Conservation (phyloP, 2,113 vertebrate genomes). For the Nerophis lumbriciformis region DNA sequence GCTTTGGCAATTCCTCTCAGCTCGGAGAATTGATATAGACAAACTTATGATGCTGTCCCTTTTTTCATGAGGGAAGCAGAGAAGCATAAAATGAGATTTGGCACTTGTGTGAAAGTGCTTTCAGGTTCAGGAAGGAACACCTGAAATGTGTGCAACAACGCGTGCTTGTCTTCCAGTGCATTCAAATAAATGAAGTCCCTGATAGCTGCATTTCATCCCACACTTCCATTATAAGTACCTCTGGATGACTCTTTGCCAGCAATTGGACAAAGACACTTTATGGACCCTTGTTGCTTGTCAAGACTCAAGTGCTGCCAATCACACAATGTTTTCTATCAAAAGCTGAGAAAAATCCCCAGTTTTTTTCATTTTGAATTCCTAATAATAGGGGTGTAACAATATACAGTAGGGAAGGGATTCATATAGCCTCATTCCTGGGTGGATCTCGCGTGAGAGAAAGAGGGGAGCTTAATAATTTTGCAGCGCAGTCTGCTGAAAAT, state of each 20-base stretch:
- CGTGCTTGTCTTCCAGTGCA: neutral
- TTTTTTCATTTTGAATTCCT: no score
- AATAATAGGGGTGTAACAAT: no score
- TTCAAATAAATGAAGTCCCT: neutral
- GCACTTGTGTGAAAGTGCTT: conserved; percentile 17
- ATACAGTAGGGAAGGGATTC: no score
- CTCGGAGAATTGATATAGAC: conserved; percentile 38
- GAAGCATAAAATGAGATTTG: conserved; percentile 19
- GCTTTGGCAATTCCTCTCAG: conserved; percentile 29
- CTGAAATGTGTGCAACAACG: conserved; percentile 5
- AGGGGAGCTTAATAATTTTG: no score
- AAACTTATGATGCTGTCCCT: conserved; percentile 26
- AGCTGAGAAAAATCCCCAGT: no score
- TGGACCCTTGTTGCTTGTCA: neutral
- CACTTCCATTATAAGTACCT: neutral
- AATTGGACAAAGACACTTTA: conserved; percentile 13
- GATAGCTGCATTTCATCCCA: neutral
- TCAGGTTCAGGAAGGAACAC: conserved; percentile 10
- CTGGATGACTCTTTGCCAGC: neutral
- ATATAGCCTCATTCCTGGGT: no score
- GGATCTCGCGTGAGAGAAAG: no score
- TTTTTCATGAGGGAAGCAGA: conserved; percentile 31
- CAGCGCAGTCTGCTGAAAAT: no score
- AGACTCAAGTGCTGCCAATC: neutral
- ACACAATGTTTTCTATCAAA: neutral